Base-by-base conservation (phyloP, 2,888 invertebrate genomes). In the Dynastes hyllus region DNA sequence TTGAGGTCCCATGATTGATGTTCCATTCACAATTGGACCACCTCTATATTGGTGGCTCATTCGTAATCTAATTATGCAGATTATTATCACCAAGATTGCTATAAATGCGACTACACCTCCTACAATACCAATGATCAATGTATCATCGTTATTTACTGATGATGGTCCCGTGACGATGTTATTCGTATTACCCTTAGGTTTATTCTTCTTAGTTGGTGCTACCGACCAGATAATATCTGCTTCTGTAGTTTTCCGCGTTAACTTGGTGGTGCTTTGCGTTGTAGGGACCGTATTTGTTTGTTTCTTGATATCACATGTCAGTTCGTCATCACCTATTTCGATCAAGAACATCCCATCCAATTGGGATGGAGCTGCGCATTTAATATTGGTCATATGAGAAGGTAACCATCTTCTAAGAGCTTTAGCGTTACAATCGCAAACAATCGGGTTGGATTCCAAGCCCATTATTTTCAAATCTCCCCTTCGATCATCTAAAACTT, bases 61-160 rank as follows among this genome's bases (percentile, higher is more conserved):
- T 75, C 86, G 82, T 67, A 85, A 81, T 16, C 97, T 92, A 50
- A 97, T 95, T 58, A 97, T 95, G 86, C 97, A 97, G 83, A 96
- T 96, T n/a, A 94, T 93, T 40, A 97, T 94, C 51, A 97, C 95
- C 76, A 97, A 91, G 81, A 97, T 95, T 11, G 95, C 95, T 82
- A 97, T 96, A 86, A 97, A 96, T 1, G 95, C 96, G 0, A 97
- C 96, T 0, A 97, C 97, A 1, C 97, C 97, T 0, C 97, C 97
- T 0, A 97, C 97, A 82, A 97, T 97, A n/a, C 96, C 96, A 80
- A 97, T 97, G 75, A 97, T 97, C n/a, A 97, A 90, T 3, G 96
- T 97, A 84, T 97, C 97, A 84, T 97, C 97, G 85, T 96, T 97
- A 77, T 92, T 94, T 11, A 95, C 92, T 0, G 93, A 90, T 8